These are phyloP conservation scores for Hypotaenidia okinawae DNA, from an alignment of 2,797 vertebrate genomes.

Conservation along the genomic window DNA sequence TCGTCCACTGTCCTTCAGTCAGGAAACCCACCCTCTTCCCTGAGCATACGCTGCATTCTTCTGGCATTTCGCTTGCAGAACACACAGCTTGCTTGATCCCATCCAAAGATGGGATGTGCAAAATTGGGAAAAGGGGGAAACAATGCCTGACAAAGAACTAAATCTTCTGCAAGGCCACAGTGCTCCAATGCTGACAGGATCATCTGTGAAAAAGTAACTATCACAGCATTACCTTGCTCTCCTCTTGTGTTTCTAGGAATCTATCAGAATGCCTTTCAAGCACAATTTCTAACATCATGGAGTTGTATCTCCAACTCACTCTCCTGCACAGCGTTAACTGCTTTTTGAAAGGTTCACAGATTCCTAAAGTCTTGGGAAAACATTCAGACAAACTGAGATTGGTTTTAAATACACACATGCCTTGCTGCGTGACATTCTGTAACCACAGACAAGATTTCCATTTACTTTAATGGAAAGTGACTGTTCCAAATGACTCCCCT, in stretches of 20 bases:
- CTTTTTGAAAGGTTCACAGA: neutral
- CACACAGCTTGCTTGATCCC: neutral
- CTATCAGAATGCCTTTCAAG: neutral
- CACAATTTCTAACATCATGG: neutral
- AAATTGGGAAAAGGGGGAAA: rapidly evolving
- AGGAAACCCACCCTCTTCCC: neutral
- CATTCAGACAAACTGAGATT: neutral
- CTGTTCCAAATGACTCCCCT: neutral
- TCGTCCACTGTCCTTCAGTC: neutral
- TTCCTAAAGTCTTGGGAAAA: neutral
- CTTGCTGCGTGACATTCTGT: neutral
- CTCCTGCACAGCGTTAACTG: neutral
- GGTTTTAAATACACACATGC: neutral
- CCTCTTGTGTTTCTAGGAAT: neutral
- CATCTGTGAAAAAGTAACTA: neutral
- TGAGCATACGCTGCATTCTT: rapidly evolving
- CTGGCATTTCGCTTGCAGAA: neutral
- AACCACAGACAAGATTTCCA: neutral
- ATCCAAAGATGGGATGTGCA: neutral
- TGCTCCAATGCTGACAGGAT: neutral
- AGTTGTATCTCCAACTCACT: neutral
- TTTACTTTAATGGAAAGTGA: neutral
- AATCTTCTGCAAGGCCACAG: neutral
- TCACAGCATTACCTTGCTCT: neutral
- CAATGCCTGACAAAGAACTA: neutral